Base-by-base conservation (phyloP, 2,797 vertebrate species). In the Glossophaga mutica region DNA sequence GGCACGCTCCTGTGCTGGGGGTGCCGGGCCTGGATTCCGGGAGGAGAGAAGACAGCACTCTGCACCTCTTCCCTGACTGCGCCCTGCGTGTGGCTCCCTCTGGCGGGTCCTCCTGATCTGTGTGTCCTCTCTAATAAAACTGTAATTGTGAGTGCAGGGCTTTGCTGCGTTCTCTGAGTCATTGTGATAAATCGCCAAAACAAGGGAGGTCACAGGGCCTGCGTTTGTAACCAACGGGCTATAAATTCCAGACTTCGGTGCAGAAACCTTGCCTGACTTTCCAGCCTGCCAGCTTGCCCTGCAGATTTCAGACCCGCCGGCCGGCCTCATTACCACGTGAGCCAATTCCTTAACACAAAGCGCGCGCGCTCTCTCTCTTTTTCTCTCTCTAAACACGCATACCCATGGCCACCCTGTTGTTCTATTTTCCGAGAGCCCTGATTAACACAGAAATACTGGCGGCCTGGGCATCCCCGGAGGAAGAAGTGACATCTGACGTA, bases 151-250 rank as follows among this genome's bases (percentile, higher is more conserved):
- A 74, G 19, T 37, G 19, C 6, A 93, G 24, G 19, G 68, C 29
- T 79, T 90, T 81, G n/a, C 16, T 68, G 67, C 48, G 32, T 55
- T 86, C 55, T 81, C n/a, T 81, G 52, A 85, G 15, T 50, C 73
- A 39, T 46, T 90, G 18, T 55, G 77, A 46, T 26, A 52, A 29
- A 52, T 55, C 7, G 39, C 5, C 48, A 65, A 79, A n/a, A 5
- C 18, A 9, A 24, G 65, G 24, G 3, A 1, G 15, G 81, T 42
- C 48, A n/a, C 37, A 57, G 37, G 81, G 44, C 15, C 12, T 32
- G 6, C 3, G 6, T 44, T 50, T 87, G 22, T 68, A 48, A 57
- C 3, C 3, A 19, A 65, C 29, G 77, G 44, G 12, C 24, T 90
- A 19, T 77, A 71, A 48, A 77, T 42, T 67, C 4, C 39, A 87